Evolutionary conservation across 2,888 invertebrate species (phyloP), one percentile per base, ranked within the genome.

Genomic region (Tetropium fuscum): DNA sequence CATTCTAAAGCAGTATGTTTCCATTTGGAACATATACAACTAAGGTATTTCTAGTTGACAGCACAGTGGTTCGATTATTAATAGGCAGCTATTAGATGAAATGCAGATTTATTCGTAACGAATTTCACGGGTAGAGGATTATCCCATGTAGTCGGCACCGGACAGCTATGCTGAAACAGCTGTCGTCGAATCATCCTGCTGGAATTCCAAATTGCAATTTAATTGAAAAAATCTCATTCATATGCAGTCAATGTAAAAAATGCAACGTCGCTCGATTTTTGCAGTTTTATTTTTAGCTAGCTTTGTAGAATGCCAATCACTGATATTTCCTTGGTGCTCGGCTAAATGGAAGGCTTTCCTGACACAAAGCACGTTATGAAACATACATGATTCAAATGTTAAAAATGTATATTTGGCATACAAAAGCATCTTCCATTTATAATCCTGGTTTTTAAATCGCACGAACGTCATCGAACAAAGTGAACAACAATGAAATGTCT

Each of bases 181-280:
- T 78, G 77, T 74, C 70, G 74, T 69, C 74, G 71, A 64, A 66
- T 70, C 70, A 71, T 66, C 66, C 73, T 71, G 73, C 71, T 68
- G 70, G 74, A 70, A 74, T 73, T 72, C 78, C 74, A 81, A 81
- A 81, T 82, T 73, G 80, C 68, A 72, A 80, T 81, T 81, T 81
- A 82, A 81, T 82, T 81, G 81, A 80, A 81, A 81, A 81, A 80
- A 75, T 80, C 81, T 81, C 80, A 80, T 81, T 82, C 82, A 82
- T 82, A 81, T 82, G 81, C 81, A 78, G 77, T 74, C 75, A 75
- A 77, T 77, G 80, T 80, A 79, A 81, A 81, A 81, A 81, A 80
- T 79, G 78, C 78, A 77, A 70, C 75, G 68, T 66, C 56, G 61
- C 60, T 55, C 68, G 78, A 78, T 78, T 78, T 78, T 78, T 76